Evolutionary conservation across 2,797 vertebrate species (phyloP), one percentile per base, ranked within the genome.

Genomic region (Helostoma temminkii): DNA sequence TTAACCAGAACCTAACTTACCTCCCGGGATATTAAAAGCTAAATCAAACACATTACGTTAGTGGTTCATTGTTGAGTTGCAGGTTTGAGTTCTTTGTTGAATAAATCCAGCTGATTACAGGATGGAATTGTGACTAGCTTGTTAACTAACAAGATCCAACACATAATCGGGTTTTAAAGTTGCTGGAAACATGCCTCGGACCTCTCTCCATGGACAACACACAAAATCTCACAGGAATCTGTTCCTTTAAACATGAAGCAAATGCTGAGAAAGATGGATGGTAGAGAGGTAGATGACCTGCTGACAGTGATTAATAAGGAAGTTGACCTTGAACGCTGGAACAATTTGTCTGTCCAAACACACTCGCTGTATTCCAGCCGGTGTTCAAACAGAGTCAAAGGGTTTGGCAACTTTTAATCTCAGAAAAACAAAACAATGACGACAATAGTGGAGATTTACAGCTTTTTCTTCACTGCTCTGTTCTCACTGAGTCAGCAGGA

Each of bases 401-500:
- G n/a, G 26, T 37, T 57, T 41, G 14, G 10, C 25, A 42, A 60
- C 19, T 42, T 60, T 55, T 16, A 12, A 19, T 64, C 21, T 54
- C 28, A 56, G 6, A 18, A 25, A 37, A 61, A 49, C 1, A 11
- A 26, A 36, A 37, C 34, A 30, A 11, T 6, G 15, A 19, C 4
- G 6, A 3, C 54, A 25, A 9, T 14, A 32, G 21, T 34, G 9
- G 19, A 61, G 45, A 42, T 43, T 32, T 50, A 14, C 5, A 12
- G 19, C 10, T 30, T 9, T 4, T 25, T 18, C 15, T 43, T 48
- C 26, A 6, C 15, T n/a, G 34, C 42, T 11, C 8, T 16, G 12
- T 3, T 14, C n/a, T n/a, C 0, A 39, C 66, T 53, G 61, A 61
- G 18, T 71, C 71, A 66, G 53, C 61, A 65, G 57, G 11, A 62